phyloP scores from a whole-genome alignment of 2,113 vertebrate species.

The Pangasianodon gigas region DNA sequence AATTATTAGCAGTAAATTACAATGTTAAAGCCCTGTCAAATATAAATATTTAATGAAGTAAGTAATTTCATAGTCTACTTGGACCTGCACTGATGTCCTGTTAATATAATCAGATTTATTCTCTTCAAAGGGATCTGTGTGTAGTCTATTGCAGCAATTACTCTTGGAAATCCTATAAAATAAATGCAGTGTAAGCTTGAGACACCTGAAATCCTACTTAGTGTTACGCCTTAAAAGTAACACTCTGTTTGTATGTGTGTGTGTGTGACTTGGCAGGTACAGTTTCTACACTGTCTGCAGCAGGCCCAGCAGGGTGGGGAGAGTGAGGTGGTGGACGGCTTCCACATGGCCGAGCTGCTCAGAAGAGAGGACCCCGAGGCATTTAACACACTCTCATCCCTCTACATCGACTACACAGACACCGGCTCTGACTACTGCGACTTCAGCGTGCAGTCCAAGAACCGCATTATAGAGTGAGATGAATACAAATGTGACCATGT shows the following conservation, averaged over 20 bases:
- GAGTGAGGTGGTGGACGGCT: conserved; percentile 88
- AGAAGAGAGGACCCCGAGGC: conserved; percentile 81
- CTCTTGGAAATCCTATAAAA: conserved; percentile 6
- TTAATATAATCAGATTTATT: background rate
- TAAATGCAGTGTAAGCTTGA: background rate
- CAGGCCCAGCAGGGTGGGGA: conserved; percentile 85
- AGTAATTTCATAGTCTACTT: background rate
- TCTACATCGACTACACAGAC: conserved; percentile 85
- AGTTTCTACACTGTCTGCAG: conserved; percentile 90
- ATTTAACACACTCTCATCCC: conserved; percentile 79
- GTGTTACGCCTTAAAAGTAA: background rate
- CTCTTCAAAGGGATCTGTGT: background rate
- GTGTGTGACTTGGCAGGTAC: conserved; percentile 76
- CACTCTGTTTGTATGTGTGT: background rate
- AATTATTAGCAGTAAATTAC: background rate
- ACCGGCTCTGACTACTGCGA: conserved; percentile 88
- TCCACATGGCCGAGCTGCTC: conserved; percentile 79
- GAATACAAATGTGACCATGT: background rate
- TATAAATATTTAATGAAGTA: background rate
- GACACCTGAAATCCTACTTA: background rate
- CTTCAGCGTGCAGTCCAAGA: conserved; percentile 89
- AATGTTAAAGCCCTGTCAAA: background rate
- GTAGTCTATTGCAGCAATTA: background rate
- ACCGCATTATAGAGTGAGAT: conserved; percentile 89
- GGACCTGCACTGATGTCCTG: background rate